These are phyloP conservation scores for Planococcus citri DNA, from an alignment of 1,140 invertebrate species.

Conservation along the genomic window DNA sequence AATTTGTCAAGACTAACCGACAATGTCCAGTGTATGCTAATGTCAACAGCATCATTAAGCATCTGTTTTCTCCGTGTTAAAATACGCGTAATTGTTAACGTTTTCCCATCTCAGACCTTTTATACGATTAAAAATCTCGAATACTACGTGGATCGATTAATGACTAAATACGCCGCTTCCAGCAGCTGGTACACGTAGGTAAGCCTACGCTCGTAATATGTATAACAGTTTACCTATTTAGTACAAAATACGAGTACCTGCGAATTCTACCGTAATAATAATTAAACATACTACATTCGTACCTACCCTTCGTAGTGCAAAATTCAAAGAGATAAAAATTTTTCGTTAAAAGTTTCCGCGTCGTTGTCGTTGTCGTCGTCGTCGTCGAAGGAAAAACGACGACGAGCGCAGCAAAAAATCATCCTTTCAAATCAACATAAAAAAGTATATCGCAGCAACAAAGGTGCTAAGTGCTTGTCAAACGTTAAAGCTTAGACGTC, in stretches of 20 bases:
- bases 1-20: conserved; percentile 16
- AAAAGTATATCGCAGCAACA: not conserved
- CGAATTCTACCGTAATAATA: no score
- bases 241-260: no score
- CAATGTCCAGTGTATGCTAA: conserved; percentile 18
- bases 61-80: conserved; percentile 9
- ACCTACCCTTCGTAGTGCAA: no score
- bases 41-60: conserved; percentile 14
- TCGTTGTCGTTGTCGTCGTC: no score
- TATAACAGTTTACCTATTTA: no score
- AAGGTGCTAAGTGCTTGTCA: conserved; percentile 19
- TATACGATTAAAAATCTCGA: conserved; percentile 15
- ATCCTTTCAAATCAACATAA: not conserved
- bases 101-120: not conserved
- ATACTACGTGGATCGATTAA: not conserved
- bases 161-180: not conserved
- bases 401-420: not conserved
- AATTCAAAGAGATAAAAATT: no score
- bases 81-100: conserved; percentile 7
- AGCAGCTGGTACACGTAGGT: no score
- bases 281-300: no score
- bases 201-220: no score
- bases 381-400: no score
- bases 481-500: conserved; percentile 9
- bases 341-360: no score